These are phyloP conservation scores for Mylabris phalerata DNA, from an alignment of 1,140 invertebrate species.

Conservation along the genomic window DNA sequence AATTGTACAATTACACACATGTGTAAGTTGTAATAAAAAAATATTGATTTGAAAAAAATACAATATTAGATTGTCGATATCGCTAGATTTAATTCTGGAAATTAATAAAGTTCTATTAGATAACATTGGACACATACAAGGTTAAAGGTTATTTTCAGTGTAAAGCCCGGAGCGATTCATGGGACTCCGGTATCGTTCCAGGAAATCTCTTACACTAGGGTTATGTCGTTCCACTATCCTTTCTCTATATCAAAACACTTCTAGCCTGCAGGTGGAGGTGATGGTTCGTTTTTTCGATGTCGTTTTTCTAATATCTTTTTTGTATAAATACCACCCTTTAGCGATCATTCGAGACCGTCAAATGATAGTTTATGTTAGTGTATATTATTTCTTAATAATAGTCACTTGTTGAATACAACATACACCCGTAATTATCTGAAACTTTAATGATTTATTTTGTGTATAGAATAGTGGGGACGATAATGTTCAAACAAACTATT, in stretches of 20 bases:
- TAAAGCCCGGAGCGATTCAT: constrained; percentile 2
- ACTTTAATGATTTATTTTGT: constrained; percentile 11
- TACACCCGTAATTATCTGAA: constrained; percentile 13
- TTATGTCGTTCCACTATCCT: constrained; percentile 13
- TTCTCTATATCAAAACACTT: neutral
- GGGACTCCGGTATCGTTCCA: constrained; percentile 10
- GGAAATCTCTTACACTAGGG: constrained; percentile 10
- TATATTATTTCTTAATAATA: constrained; percentile 21
- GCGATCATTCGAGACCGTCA: constrained; percentile 8
- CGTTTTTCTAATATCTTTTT: constrained; percentile 3
- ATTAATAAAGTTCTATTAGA: constrained; percentile 16
- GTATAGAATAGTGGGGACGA: constrained; percentile 1
- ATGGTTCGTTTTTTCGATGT: neutral
- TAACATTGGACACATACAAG: constrained; percentile 9
- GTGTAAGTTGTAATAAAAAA: constrained; percentile 3
- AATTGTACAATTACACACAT: constrained; percentile 16
- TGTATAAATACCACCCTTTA: constrained; percentile 10
- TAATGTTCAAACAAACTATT: neutral
- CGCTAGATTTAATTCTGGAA: constrained; percentile 16
- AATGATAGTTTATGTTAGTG: constrained; percentile 13
- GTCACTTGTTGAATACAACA: constrained; percentile 2
- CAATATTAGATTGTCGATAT: neutral
- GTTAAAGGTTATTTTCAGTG: constrained; percentile 7
- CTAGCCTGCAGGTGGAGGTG: constrained; percentile 10
- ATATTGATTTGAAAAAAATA: neutral